These are phyloP conservation scores for Nomada fucata DNA, from an alignment of 2,888 invertebrate genomes.

Conservation along the genomic window DNA sequence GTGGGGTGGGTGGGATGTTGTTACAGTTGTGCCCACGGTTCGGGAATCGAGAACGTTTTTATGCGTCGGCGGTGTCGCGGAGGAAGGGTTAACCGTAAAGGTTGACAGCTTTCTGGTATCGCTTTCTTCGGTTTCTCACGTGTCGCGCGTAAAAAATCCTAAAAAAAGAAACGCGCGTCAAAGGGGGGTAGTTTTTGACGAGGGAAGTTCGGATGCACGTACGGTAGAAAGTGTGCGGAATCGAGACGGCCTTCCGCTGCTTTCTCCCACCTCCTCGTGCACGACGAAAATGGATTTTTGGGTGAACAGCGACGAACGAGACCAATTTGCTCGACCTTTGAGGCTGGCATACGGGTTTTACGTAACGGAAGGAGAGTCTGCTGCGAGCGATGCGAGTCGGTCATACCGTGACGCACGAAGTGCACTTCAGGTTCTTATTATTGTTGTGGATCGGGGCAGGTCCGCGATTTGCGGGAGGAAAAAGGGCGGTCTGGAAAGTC, in stretches of 20 bases:
- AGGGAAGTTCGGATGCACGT: not conserved
- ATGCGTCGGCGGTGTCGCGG: no score
- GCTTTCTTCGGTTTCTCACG: not conserved
- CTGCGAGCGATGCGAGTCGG: not conserved
- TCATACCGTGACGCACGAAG: no score
- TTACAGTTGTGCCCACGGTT: no score
- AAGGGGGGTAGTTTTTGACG: not conserved
- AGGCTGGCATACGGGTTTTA: constrained; percentile 1
- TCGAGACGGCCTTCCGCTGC: not conserved
- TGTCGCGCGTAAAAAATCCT: not conserved
- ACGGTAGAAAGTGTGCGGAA: not conserved
- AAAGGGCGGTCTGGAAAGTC: no score
- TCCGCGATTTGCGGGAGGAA: no score
- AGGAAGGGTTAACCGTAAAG: not conserved
- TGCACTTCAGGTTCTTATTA: no score
- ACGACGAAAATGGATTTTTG: constrained; percentile 14
- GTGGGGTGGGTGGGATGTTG: no score
- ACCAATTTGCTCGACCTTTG: not conserved
- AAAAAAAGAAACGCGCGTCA: no score
- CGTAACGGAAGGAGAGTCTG: not conserved
- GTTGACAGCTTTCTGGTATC: not conserved
- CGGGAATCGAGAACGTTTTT: no score
- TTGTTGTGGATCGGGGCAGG: no score
- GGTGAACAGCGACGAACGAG: not conserved
- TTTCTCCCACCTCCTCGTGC: no score